These are phyloP conservation scores for Hipposideros armiger DNA, from an alignment of 2,113 vertebrate genomes.

Conservation along the genomic window DNA sequence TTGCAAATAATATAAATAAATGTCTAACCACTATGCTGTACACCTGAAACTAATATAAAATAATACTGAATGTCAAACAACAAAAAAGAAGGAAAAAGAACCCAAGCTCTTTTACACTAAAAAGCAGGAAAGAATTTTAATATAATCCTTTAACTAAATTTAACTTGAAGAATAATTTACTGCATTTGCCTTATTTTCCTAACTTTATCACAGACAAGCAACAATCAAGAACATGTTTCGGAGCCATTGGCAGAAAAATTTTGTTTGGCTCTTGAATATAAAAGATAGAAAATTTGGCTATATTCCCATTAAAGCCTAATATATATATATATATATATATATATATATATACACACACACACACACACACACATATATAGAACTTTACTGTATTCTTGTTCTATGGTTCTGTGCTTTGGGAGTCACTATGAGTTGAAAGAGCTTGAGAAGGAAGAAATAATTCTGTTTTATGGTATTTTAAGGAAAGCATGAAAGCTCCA, in stretches of 20 bases:
- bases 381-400: background rate
- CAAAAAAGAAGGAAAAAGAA: background rate
- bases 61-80: no score
- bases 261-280: slow-evolving; percentile 1
- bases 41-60: no score
- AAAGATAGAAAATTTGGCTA: background rate
- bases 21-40: no score
- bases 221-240: background rate
- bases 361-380: background rate
- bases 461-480: background rate
- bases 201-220: slow-evolving; percentile 13
- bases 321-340: background rate
- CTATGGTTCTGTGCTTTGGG: background rate
- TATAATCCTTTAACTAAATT: slow-evolving; percentile 3
- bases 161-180: background rate
- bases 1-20: no score
- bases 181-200: background rate
- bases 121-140: background rate
- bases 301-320: background rate
- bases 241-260: background rate
- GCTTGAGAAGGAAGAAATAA: background rate
- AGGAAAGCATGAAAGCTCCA: background rate
- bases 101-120: background rate
- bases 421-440: background rate
- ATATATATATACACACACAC: no score